phyloP scores from a whole-genome alignment of 2,113 vertebrate species.

The Phylloscopus trochiloides region DNA sequence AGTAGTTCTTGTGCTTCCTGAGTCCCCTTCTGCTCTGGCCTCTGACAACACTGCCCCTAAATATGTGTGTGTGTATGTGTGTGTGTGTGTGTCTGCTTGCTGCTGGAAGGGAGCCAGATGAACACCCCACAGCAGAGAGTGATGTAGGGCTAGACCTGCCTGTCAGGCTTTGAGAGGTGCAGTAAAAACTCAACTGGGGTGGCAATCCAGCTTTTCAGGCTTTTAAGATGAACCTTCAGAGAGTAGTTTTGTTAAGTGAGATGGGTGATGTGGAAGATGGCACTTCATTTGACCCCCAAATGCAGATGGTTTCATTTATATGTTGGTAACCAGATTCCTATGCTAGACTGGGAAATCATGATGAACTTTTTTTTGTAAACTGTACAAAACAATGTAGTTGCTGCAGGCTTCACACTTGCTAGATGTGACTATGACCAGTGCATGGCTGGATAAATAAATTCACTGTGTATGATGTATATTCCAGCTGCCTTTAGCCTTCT shows the following conservation, averaged over 20 bases:
- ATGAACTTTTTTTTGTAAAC: neutral
- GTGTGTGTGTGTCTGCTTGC: neutral
- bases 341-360: neutral
- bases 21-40: neutral
- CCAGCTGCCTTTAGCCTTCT: neutral
- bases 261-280: neutral
- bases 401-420: neutral
- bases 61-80: accelerated
- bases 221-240: neutral
- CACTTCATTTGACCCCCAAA: neutral
- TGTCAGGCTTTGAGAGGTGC: neutral
- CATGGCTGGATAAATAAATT: neutral
- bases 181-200: neutral
- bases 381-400: neutral
- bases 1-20: neutral
- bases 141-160: neutral
- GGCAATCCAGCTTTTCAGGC: neutral
- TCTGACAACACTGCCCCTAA: neutral
- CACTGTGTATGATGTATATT: neutral
- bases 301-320: neutral
- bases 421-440: neutral
- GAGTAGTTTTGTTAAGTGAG: neutral
- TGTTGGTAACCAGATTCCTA: neutral
- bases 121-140: neutral
- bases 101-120: neutral